Conservation (phyloP, 1,140 invertebrate genomes). For the Drosophila prosaltans region DNA sequence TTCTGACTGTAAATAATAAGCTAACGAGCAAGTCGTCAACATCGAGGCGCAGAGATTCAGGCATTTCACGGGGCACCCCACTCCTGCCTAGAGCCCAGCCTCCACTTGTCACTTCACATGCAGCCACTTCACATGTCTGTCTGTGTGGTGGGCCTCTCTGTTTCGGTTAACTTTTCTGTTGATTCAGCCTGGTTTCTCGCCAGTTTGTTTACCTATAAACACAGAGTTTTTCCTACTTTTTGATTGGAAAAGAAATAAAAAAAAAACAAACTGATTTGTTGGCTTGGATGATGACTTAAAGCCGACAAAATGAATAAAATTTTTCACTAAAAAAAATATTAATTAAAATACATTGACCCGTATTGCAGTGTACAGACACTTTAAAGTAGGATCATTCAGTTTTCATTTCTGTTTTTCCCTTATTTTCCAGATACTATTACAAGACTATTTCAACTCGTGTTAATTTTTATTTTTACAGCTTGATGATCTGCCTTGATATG, state of each 20-base stretch:
- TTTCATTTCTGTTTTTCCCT: too few species aligned
- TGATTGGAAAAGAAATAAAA: slow-evolving; percentile 11
- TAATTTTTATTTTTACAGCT: neutral
- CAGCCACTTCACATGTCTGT: slow-evolving; percentile 41
- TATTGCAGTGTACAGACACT: too few species aligned
- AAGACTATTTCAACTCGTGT: neutral
- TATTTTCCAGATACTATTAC: too few species aligned
- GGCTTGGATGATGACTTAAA: neutral
- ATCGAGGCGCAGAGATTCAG: neutral
- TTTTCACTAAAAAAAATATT: neutral
- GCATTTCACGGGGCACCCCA: slow-evolving; percentile 9
- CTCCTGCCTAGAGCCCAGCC: slow-evolving; percentile 11
- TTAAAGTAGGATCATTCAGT: too few species aligned
- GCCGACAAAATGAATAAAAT: neutral
- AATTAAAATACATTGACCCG: neutral
- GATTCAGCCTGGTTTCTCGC: slow-evolving; percentile 10
- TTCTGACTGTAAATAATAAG: slow-evolving; percentile 46
- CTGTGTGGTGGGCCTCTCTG: slow-evolving; percentile 30
- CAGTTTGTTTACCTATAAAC: slow-evolving; percentile 9
- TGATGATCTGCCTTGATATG: neutral
- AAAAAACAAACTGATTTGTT: slow-evolving; percentile 1
- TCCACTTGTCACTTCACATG: slow-evolving; percentile 12
- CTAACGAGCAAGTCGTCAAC: slow-evolving; percentile 8
- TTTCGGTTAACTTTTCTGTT: slow-evolving; percentile 17
- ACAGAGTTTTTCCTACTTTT: neutral